A percentile compares a stretch with the other conserved stretches of the same genome.
These are phyloP conservation scores for Sceloporus undulatus DNA, from an alignment of 2,113 vertebrate genomes.

Conservation along the genomic window DNA sequence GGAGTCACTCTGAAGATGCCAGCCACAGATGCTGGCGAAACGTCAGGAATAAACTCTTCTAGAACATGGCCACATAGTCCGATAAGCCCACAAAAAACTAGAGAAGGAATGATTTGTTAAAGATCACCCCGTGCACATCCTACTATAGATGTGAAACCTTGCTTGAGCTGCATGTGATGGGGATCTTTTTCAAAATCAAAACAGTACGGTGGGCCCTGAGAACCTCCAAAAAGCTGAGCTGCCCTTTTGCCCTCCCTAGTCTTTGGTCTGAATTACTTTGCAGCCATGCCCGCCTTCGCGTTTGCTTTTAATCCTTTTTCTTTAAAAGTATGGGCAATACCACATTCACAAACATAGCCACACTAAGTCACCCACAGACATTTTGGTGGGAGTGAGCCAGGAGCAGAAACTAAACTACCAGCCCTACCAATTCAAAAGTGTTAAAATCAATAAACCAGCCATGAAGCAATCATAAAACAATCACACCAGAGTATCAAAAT, in stretches of 20 bases:
- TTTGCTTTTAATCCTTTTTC: background rate
- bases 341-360: too few relatives aligned
- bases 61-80: too few relatives aligned
- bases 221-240: too few relatives aligned
- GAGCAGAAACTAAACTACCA: background rate
- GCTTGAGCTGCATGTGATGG: background rate
- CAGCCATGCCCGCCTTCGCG: background rate
- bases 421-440: background rate
- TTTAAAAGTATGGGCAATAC: background rate
- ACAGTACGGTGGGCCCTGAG: too few relatives aligned
- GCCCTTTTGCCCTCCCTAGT: background rate
- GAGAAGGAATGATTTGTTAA: background rate
- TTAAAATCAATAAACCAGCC: background rate
- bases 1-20: too few relatives aligned
- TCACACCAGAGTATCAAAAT: constrained; percentile 1
- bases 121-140: background rate
- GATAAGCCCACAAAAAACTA: too few relatives aligned
- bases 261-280: background rate
- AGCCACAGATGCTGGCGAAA: too few relatives aligned
- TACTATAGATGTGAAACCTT: background rate
- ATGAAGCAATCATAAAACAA: constrained; percentile 4
- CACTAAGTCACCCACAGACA: background rate
- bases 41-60: too few relatives aligned
- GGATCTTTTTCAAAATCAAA: too few relatives aligned
- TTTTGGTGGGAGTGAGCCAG: background rate